A percentile compares a stretch with the other conserved stretches of the same genome.
These are phyloP conservation scores for Stomatorhinus ivindoensis DNA, from an alignment of 2,113 vertebrate species.

Conservation along the genomic window DNA sequence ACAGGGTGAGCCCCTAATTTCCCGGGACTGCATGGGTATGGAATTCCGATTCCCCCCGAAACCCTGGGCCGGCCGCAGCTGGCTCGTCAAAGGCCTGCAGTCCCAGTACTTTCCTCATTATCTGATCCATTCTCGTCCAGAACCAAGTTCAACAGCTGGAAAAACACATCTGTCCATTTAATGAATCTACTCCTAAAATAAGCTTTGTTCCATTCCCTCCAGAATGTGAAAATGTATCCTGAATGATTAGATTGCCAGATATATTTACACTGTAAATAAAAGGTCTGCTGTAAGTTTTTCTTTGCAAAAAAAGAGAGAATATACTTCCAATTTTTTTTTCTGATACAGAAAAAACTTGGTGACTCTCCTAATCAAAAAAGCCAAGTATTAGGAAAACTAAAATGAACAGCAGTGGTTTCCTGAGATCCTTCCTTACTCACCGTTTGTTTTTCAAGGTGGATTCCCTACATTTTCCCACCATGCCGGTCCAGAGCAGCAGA, in stretches of 20 bases:
- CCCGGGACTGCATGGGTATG: constrained; percentile 30
- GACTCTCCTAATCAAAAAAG: constrained; percentile 15
- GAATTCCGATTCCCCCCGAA: not conserved
- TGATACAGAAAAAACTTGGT: constrained; percentile 28
- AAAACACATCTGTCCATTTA: constrained; percentile 19
- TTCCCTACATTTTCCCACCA: constrained; percentile 60
- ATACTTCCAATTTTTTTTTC: constrained; percentile 36
- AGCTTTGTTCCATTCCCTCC: not conserved
- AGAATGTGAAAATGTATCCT: constrained; percentile 14
- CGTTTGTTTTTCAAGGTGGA: constrained; percentile 63
- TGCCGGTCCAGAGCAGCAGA: constrained; percentile 56
- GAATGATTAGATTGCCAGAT: constrained; percentile 15
- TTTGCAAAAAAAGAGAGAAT: constrained; percentile 34
- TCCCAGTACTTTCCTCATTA: not conserved
- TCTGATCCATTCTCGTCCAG: not conserved
- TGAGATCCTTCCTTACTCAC: constrained; percentile 48
- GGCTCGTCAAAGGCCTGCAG: not conserved
- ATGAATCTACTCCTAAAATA: constrained; percentile 12
- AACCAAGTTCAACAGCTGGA: constrained; percentile 20
- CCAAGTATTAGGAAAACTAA: constrained; percentile 54
- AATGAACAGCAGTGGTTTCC: constrained; percentile 43
- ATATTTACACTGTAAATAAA: constrained; percentile 19
- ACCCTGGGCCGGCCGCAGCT: not conserved
- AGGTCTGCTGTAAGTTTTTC: not conserved
- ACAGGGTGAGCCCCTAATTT: constrained; percentile 29